A percentile compares a stretch with the other conserved stretches of the same genome.
Evolutionary conservation across 2,113 vertebrate genomes (phyloP).

Genomic region (Oncorhynchus keta): DNA sequence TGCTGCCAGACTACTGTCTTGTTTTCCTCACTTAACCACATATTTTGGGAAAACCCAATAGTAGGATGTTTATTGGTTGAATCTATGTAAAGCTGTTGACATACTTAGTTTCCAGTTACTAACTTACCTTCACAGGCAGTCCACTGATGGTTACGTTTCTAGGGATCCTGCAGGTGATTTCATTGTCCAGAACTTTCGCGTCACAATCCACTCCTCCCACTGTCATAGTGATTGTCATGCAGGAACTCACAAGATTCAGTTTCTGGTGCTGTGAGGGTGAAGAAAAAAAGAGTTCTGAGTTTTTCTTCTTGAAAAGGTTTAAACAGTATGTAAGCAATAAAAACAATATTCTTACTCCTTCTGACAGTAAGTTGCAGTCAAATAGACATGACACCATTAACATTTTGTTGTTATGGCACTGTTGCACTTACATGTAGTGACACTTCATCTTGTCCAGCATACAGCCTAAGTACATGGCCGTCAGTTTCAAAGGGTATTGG

Average conservation of each 20-base stretch:
- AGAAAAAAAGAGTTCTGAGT: background rate
- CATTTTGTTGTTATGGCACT: background rate
- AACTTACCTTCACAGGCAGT: constrained; percentile 77
- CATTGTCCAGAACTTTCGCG: constrained; percentile 81
- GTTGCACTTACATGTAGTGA: constrained; percentile 77
- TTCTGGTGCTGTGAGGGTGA: constrained; percentile 78
- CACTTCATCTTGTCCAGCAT: constrained; percentile 77
- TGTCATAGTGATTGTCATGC: constrained; percentile 85
- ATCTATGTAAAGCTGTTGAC: background rate
- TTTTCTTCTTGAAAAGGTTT: no score
- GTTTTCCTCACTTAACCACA: background rate
- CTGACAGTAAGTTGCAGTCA: background rate
- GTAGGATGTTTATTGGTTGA: background rate
- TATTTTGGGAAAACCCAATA: background rate
- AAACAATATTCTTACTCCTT: background rate
- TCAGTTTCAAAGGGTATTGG: constrained; percentile 72
- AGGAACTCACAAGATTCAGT: constrained; percentile 78
- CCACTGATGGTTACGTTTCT: constrained; percentile 70
- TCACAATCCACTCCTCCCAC: constrained; percentile 83
- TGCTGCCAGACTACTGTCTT: background rate
- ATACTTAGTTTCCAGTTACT: background rate
- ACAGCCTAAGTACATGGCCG: constrained; percentile 66
- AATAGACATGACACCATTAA: background rate
- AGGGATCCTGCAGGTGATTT: constrained; percentile 87
- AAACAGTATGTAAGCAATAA: no score